Conservation (phyloP, 2,797 vertebrate species). For the Adrianichthys oophorus region DNA sequence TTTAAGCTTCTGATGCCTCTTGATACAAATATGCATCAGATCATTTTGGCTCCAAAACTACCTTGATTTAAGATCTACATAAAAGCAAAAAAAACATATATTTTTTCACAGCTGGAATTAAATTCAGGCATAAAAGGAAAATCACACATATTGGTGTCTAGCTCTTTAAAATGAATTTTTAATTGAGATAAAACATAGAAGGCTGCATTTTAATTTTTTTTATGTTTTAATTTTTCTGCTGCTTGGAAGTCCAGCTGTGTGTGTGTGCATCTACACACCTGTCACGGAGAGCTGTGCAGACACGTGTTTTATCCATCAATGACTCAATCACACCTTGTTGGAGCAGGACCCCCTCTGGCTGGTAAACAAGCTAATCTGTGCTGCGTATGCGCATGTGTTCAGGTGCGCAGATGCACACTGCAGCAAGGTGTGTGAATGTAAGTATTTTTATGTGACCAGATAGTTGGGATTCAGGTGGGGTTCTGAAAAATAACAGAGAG, state of each 20-base stretch:
- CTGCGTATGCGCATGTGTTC: conserved; percentile 36
- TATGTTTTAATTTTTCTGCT: conserved; percentile 19
- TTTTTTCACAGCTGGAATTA: too few relatives aligned
- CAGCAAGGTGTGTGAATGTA: conserved; percentile 35
- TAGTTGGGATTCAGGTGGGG: conserved; percentile 70
- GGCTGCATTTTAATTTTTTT: neutral
- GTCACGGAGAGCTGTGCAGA: conserved; percentile 62
- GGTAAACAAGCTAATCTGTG: conserved; percentile 72
- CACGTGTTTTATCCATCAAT: conserved; percentile 70
- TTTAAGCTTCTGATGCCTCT: too few relatives aligned
- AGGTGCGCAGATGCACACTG: conserved; percentile 26
- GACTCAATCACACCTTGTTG: conserved; percentile 60
- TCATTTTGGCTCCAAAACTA: too few relatives aligned
- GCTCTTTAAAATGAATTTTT: too few relatives aligned
- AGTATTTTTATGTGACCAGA: conserved; percentile 57
- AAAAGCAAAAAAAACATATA: too few relatives aligned
- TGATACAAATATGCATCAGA: too few relatives aligned
- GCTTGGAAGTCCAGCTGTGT: neutral
- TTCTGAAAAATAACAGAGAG: conserved; percentile 27
- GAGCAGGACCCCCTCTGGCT: conserved; percentile 67
- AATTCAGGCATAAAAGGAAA: too few relatives aligned
- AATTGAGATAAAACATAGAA: too few relatives aligned
- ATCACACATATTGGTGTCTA: too few relatives aligned
- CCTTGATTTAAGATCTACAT: too few relatives aligned
- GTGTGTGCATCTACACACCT: conserved; percentile 13